Conservation (phyloP, 1,140 invertebrate genomes). For the Pentalonia nigronervosa region DNA sequence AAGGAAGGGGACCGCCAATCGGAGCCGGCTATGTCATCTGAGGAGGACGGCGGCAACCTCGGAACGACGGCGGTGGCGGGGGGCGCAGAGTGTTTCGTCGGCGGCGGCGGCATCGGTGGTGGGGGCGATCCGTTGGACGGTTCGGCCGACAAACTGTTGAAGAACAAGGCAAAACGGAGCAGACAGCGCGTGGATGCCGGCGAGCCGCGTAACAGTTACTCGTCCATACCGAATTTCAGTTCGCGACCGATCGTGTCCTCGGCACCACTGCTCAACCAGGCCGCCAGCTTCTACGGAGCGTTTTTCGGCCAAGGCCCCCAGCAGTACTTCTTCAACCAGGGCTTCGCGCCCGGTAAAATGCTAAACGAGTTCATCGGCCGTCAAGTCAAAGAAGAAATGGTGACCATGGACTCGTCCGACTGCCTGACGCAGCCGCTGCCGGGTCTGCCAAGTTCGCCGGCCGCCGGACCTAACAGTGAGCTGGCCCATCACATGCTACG, state of each 20-base stretch:
- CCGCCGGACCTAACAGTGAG: constrained; percentile 71
- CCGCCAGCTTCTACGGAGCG: constrained; percentile 76
- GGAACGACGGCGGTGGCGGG: constrained; percentile 50
- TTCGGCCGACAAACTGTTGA: constrained; percentile 83
- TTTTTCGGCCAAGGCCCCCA: constrained; percentile 76
- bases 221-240: constrained; percentile 85
- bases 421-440: constrained; percentile 60
- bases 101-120: constrained; percentile 29
- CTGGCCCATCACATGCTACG: constrained; percentile 77
- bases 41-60: constrained; percentile 57
- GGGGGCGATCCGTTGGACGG: constrained; percentile 50
- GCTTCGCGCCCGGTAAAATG: constrained; percentile 80
- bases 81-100: constrained; percentile 54
- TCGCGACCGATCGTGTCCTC: constrained; percentile 71
- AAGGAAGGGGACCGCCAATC: constrained; percentile 56
- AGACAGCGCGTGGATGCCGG: constrained; percentile 93
- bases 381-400: constrained; percentile 69
- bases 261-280: constrained; percentile 74
- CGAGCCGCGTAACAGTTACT: constrained; percentile 91
- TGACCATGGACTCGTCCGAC: constrained; percentile 62
- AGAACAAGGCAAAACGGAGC: constrained; percentile 88
- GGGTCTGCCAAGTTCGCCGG: constrained; percentile 65
- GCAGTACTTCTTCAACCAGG: constrained; percentile 68
- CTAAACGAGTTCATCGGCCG: constrained; percentile 77
- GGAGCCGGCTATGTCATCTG: constrained; percentile 58